These are phyloP conservation scores for Rhea pennata DNA, from an alignment of 2,113 vertebrate genomes.

Conservation along the genomic window DNA sequence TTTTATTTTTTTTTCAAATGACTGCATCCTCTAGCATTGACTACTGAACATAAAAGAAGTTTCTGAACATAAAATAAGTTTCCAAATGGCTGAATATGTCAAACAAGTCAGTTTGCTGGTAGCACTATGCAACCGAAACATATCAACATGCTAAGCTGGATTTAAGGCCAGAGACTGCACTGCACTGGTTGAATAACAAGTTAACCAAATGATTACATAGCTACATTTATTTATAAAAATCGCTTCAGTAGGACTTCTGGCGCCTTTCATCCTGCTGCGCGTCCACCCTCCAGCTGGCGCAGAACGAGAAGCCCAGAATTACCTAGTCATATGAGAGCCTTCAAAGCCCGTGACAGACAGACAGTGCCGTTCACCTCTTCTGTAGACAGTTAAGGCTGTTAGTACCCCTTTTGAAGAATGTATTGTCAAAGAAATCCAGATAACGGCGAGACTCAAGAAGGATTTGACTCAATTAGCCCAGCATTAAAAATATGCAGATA, in stretches of 20 bases:
- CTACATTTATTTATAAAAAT: background rate
- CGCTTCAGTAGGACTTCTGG: background rate
- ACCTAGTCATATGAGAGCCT: background rate
- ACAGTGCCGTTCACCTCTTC: background rate
- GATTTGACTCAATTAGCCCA: background rate
- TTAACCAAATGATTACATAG: slow-evolving; percentile 9
- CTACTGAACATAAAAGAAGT: slow-evolving; percentile 14
- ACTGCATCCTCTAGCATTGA: slow-evolving; percentile 41
- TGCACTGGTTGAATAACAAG: slow-evolving; percentile 40
- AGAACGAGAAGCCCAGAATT: background rate
- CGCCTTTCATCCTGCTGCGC: background rate
- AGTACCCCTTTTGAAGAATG: background rate
- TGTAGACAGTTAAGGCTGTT: background rate
- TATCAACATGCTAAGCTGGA: slow-evolving; percentile 53
- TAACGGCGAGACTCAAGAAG: background rate
- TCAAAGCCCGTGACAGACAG: background rate
- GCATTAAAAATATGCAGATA: background rate
- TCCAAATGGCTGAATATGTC: slow-evolving; percentile 71
- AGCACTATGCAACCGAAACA: background rate
- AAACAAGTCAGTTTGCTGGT: slow-evolving; percentile 15
- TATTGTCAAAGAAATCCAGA: background rate
- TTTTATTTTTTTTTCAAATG: slow-evolving; percentile 30
- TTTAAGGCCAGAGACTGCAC: slow-evolving; percentile 52
- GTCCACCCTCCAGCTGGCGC: background rate
- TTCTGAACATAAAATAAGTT: slow-evolving; percentile 50